Evolutionary conservation across 2,797 vertebrate genomes (phyloP).

Genomic region (Lepus townsendii): DNA sequence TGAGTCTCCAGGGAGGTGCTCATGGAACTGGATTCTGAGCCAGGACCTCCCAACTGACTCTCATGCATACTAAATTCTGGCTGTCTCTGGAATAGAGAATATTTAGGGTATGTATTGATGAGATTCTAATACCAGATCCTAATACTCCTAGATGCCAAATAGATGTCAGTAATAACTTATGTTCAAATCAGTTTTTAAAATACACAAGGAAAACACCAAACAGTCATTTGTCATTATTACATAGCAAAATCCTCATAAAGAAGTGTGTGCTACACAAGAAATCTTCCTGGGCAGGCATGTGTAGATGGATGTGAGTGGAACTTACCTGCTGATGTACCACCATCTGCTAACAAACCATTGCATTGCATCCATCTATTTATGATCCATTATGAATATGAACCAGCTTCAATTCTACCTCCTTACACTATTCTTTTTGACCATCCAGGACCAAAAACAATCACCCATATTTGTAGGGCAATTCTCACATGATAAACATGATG

Average conservation of each 20-base stretch:
- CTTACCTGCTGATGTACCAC: not conserved
- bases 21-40: not conserved
- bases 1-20: not conserved
- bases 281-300: not conserved
- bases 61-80: not conserved
- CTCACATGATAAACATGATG: not conserved
- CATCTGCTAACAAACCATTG: not conserved
- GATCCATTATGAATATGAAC: not conserved
- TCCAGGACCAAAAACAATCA: not conserved
- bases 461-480: not conserved
- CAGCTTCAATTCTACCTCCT: not conserved
- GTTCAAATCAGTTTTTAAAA: not conserved
- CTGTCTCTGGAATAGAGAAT: not conserved
- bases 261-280: not conserved
- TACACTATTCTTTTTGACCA: not conserved
- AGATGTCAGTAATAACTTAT: not conserved
- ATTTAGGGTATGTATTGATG: not conserved
- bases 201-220: not conserved
- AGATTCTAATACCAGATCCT: not conserved
- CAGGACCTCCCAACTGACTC: not conserved
- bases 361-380: not conserved
- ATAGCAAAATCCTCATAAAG: not conserved
- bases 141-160: not conserved
- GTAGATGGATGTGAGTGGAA: not conserved
- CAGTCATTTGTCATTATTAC: not conserved